Evolutionary conservation across 2,888 invertebrate genomes (phyloP).

Genomic region (Epirrhoe alternata): DNA sequence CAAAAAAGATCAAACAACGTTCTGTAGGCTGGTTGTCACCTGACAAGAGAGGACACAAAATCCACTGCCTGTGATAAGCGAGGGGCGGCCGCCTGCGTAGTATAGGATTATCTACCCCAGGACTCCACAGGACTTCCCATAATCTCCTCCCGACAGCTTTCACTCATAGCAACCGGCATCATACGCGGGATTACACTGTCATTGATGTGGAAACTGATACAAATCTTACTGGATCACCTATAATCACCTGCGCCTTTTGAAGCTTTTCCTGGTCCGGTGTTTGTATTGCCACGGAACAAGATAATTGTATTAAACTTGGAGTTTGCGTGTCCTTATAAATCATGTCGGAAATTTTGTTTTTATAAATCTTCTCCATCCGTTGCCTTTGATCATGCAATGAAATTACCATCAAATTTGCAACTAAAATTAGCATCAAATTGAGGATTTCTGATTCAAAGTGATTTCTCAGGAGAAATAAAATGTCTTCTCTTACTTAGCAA

Average conservation of each 20-base stretch:
- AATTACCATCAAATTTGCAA: conserved; percentile 31
- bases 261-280: conserved; percentile 49
- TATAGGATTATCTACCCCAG: conserved; percentile 58
- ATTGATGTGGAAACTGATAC: conserved; percentile 72
- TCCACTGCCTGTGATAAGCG: conserved; percentile 39
- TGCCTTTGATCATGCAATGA: conserved; percentile 31
- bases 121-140: conserved; percentile 49
- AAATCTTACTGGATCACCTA: conserved; percentile 53
- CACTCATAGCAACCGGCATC: conserved; percentile 62
- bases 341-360: conserved; percentile 21
- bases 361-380: conserved; percentile 19
- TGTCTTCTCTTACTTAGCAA: conserved; percentile 25
- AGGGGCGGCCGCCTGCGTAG: conserved; percentile 45
- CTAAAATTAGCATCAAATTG: conserved; percentile 31
- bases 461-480: conserved; percentile 33
- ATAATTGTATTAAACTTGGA: conserved; percentile 22
- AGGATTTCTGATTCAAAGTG: conserved; percentile 19
- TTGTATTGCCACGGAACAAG: conserved; percentile 36
- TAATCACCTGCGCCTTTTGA: conserved; percentile 62
- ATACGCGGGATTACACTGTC: conserved; percentile 64
- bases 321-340: conserved; percentile 20
- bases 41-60: conserved; percentile 37
- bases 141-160: conserved; percentile 68
- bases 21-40: conserved; percentile 20
- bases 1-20: conserved; percentile 7